Evolutionary conservation across 2,888 invertebrate genomes (phyloP).

Genomic region (Lasioglossum calceatum): DNA sequence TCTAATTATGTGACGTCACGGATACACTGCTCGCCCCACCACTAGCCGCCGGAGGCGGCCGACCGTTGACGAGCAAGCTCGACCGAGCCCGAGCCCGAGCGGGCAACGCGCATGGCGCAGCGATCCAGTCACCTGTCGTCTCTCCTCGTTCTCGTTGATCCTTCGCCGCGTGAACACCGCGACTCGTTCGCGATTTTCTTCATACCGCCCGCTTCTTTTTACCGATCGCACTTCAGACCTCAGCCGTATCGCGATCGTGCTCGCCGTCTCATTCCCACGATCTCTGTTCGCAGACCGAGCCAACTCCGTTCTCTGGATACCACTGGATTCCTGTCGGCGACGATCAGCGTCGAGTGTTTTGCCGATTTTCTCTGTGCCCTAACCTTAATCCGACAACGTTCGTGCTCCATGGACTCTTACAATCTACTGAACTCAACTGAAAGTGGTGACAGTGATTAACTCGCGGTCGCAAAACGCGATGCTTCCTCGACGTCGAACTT

Average conservation of each 20-base stretch:
- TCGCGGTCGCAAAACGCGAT: not conserved
- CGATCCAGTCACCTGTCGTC: conserved; percentile 71
- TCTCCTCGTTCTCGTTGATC: conserved; percentile 52
- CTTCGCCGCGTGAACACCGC: conserved; percentile 28
- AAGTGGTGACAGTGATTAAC: conserved; percentile 14
- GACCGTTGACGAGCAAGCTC: conserved; percentile 70
- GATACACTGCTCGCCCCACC: conserved; percentile 81
- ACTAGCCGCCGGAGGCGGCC: conserved; percentile 60
- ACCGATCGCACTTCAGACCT: not conserved
- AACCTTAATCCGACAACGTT: conserved; percentile 29
- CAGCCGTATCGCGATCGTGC: not conserved
- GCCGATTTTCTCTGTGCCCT: conserved; percentile 20
- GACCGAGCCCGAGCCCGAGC: conserved; percentile 64
- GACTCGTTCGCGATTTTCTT: conserved; percentile 33
- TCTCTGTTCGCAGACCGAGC: not conserved
- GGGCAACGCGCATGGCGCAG: conserved; percentile 73
- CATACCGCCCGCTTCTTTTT: conserved; percentile 5
- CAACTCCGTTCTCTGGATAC: not conserved
- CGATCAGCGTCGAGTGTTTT: not conserved
- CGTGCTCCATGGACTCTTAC: conserved; percentile 23
- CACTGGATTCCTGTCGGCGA: not conserved
- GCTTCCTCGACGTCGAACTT: not conserved
- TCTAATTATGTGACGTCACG: conserved; percentile 90
- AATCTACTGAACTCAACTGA: not conserved
- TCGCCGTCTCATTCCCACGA: not conserved